phyloP scores from a whole-genome alignment of 2,888 invertebrate genomes.

The Volucella zonaria region DNA sequence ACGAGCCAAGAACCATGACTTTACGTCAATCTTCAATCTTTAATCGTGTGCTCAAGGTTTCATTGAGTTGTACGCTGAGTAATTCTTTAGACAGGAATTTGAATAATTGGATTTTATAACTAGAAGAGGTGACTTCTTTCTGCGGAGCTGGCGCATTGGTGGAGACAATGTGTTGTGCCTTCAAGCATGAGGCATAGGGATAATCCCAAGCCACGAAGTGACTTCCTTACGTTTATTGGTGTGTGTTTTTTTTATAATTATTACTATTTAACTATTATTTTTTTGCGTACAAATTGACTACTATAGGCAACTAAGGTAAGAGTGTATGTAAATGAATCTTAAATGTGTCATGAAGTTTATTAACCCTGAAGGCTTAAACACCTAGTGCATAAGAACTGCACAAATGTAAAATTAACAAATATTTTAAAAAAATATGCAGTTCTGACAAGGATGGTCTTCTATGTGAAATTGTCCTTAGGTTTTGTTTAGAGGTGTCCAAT shows the following conservation, averaged over 20 bases:
- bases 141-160: conserved; percentile 24
- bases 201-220: conserved; percentile 1
- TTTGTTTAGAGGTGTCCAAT: too few species aligned
- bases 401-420: too few species aligned
- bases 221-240: conserved; percentile 8
- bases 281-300: too few species aligned
- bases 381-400: too few species aligned
- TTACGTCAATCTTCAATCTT: background rate
- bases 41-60: background rate
- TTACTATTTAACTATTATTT: too few species aligned
- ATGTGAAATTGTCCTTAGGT: too few species aligned
- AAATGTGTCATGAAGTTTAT: too few species aligned
- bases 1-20: conserved; percentile 21
- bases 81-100: conserved; percentile 44
- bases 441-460: too few species aligned
- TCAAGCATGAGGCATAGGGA: background rate
- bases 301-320: too few species aligned
- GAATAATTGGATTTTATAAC: conserved; percentile 41
- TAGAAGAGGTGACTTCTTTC: conserved; percentile 9
- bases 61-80: conserved; percentile 27
- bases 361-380: too few species aligned
- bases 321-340: too few species aligned
- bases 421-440: too few species aligned
- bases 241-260: background rate
- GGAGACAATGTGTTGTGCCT: background rate